Evolutionary conservation across 1,140 invertebrate genomes (phyloP), one percentile per base, ranked within the genome.

Genomic region (Streblospio benedicti): DNA sequence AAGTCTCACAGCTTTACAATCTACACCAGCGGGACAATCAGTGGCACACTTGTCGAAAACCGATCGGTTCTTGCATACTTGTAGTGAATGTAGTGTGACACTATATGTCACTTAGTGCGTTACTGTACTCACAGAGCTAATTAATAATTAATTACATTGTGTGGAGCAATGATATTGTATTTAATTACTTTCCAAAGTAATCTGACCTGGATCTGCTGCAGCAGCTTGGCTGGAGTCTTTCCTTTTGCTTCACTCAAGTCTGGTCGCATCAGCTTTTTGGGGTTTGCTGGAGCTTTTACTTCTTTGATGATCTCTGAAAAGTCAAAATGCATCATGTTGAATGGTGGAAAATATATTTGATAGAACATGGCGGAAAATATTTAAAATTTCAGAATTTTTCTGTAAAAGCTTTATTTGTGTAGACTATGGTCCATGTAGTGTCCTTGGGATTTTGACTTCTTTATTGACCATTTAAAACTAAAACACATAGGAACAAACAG

Each of bases 261-360:
- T 9, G 9, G 9, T n/a, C n/a, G 35, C n/a, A 38, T 9, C 35
- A 20, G 9, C 25, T 20, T 30, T 3, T 50, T 23, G 14, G 25
- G 25, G 28, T 30, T 20, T n/a, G 90, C 89, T 35, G 89, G 89
- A 65, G 84, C 85, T 68, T 85, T 86, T 41, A 93, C 81, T 77
- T 91, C 91, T 67, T 89, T 86, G 43, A 93, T 85, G 62, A 93
- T 90, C 67, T 93, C 90, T 89, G 60, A 31, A 33, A 14, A 59
- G 35, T 38, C 58, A 59, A 72, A 14, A 54, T 55, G 12, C 12
- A 14, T 47, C 27, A 2, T 4, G 25, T 44, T 18, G 12, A 16
- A 2, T n/a, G 14, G 18, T 27, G 16, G 9, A n/a, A 51, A 4
- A 55, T 51, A 16, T 33, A 41, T 18, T 14, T 14, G 18, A 14